Conservation (phyloP, 2,797 vertebrate species). For the Tenualosa ilisha region DNA sequence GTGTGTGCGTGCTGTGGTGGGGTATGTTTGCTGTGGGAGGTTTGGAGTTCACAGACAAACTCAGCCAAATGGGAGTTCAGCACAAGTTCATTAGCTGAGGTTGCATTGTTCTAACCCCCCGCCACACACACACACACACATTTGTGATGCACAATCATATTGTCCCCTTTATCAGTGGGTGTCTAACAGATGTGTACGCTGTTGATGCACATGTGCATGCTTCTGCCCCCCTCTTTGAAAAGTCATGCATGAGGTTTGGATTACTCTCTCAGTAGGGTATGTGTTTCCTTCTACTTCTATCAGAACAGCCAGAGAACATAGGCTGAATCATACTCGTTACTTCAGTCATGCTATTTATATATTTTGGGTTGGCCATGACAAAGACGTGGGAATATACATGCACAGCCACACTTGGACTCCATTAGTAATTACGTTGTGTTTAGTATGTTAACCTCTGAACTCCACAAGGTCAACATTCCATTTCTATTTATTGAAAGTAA, state of each 20-base stretch:
- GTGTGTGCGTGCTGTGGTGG: not conserved
- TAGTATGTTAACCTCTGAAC: no score
- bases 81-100: conserved; percentile 39
- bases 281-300: not conserved
- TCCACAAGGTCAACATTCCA: no score
- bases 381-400: no score
- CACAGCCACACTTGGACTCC: no score
- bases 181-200: conserved; percentile 45
- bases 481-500: no score
- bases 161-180: conserved; percentile 35
- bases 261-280: not conserved
- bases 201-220: conserved; percentile 19
- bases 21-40: not conserved
- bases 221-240: not conserved
- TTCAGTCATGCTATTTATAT: no score
- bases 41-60: conserved; percentile 18
- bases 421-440: no score
- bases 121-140: conserved; percentile 22
- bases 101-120: conserved; percentile 36
- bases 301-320: not conserved
- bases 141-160: conserved; percentile 23
- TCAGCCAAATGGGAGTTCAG: conserved; percentile 40
- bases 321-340: not conserved
- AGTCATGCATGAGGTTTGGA: not conserved
- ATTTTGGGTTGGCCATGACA: no score